A percentile compares a stretch with the other conserved stretches of the same genome.
These are phyloP conservation scores for Tachystola acroxantha DNA, from an alignment of 2,888 invertebrate genomes.

Conservation along the genomic window DNA sequence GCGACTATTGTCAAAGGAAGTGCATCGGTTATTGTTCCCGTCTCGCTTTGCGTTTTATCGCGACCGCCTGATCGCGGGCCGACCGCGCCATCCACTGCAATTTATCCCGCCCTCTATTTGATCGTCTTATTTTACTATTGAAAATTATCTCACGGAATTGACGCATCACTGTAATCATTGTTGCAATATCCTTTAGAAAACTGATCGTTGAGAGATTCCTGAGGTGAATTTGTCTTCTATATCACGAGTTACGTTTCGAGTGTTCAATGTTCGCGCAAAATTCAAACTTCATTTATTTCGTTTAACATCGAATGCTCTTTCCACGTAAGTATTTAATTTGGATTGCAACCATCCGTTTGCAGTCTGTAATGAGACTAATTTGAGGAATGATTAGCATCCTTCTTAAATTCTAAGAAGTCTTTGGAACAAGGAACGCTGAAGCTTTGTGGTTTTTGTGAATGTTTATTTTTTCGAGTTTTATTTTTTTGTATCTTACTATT, in stretches of 20 bases:
- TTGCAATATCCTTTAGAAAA: constrained; percentile 11
- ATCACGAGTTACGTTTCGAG: no score
- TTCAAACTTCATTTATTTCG: no score
- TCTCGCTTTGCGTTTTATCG: constrained; percentile 59
- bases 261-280: no score
- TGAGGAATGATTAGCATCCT: background rate
- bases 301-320: no score
- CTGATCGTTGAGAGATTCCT: constrained; percentile 7
- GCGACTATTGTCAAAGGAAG: constrained; percentile 67
- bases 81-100: constrained; percentile 44
- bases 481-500: background rate
- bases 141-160: constrained; percentile 50
- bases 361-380: background rate
- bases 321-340: no score
- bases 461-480: no score
- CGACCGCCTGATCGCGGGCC: constrained; percentile 43
- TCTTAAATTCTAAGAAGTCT: background rate
- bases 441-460: no score
- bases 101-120: constrained; percentile 58
- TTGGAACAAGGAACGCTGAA: no score
- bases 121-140: constrained; percentile 56
- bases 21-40: constrained; percentile 73
- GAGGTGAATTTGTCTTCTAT: constrained; percentile 1
- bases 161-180: constrained; percentile 20
- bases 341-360: background rate